Percentiles rank a stretch among this genome's conserved stretches.
Evolutionary conservation across 2,888 invertebrate species (phyloP).

Genomic region (Mesorhabditis belari): DNA sequence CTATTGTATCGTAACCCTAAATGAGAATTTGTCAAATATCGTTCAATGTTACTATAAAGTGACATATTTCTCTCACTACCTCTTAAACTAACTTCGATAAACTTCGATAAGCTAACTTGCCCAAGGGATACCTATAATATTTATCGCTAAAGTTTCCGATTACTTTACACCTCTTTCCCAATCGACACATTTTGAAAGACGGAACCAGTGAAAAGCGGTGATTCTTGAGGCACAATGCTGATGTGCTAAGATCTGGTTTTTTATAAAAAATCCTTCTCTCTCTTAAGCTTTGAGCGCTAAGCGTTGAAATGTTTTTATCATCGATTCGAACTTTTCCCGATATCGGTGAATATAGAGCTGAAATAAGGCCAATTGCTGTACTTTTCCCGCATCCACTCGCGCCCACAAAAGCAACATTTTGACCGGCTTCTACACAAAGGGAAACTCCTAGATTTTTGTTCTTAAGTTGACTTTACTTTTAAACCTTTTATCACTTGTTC

Average conservation of each 20-base stretch:
- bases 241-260: constrained; percentile 8
- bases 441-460: constrained; percentile 9
- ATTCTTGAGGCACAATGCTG: constrained; percentile 39
- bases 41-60: neutral
- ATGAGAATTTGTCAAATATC: neutral
- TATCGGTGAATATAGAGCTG: constrained; percentile 22
- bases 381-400: constrained; percentile 38
- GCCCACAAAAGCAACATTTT: constrained; percentile 35
- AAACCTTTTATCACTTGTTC: constrained; percentile 9
- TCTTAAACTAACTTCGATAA: constrained; percentile 12
- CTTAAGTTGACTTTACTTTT: neutral
- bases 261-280: constrained; percentile 1
- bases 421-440: constrained; percentile 19
- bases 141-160: neutral
- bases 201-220: constrained; percentile 35
- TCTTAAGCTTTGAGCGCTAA: constrained; percentile 14
- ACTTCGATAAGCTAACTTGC: constrained; percentile 13
- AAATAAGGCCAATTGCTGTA: constrained; percentile 30
- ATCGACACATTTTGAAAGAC: constrained; percentile 30
- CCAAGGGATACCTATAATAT: constrained; percentile 2
- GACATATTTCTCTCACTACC: no score
- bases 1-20: constrained; percentile 41
- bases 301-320: constrained; percentile 18
- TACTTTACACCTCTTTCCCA: constrained; percentile 15
- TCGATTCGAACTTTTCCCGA: constrained; percentile 24